Base-by-base conservation (phyloP, 2,113 vertebrate species). In the Edolisoma coerulescens region DNA sequence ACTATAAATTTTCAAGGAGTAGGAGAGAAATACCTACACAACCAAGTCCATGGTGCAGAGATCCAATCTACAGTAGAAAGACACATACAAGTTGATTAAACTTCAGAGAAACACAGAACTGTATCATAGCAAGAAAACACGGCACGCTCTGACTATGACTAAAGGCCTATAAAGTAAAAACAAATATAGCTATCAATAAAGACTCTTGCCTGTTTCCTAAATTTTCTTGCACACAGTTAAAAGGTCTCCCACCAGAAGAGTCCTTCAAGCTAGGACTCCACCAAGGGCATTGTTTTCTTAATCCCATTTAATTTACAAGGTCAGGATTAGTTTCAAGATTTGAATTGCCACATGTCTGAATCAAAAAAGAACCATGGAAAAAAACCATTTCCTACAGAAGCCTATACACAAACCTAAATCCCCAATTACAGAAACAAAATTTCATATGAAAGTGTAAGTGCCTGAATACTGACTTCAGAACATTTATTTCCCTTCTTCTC, bases 1-100 rank as follows among this genome's bases (percentile, higher is more conserved):
- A 56, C 21, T 47, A 13, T 7, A 79, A 56, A 69, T 26, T 61
- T 59, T 32, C 57, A 92, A 94, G 35, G 49, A 79, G 70, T 74
- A 88, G 50, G 47, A 93, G 88, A 97, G 87, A 80, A 95, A 97
- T 98, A 99, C 99, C 97, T 98, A 99, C 99, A 98, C 99, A 99
- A 96, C 99, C 99, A 81, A 99, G 99, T 88, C 99, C 99, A 8
- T 99, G 99, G 91, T 99, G 99, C 81, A 99, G 97, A 78, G 99
- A 99, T 97, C 99, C 99, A 26, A 99, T 99, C 99, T 99, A 95
- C 75, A 97, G 45, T 47, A 95, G 96, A 95, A 97, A 97, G 94
- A 98, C 53, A 96, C 12, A 97, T 65, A 97, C 50, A 97, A 96
- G 88, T 84, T 94, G 33, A 16, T 97, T 98, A 97, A 95, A 96